Evolutionary conservation across 2,113 vertebrate genomes (phyloP).

Genomic region (Pseudorectes ferrugineus): DNA sequence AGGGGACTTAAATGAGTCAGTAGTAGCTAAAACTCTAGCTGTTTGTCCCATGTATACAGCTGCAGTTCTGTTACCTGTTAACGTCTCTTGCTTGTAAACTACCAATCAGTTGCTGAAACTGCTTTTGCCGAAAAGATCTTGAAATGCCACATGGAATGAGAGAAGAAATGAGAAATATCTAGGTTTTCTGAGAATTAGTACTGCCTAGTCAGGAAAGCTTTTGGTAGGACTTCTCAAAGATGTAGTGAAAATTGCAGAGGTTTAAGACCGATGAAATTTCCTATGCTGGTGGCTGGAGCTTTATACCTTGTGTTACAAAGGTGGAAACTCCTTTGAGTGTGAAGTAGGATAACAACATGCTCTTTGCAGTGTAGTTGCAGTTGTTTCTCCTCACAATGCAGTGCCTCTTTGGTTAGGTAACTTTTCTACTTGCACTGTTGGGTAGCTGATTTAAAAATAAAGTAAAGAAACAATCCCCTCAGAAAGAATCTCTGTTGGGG

Average conservation of each 20-base stretch:
- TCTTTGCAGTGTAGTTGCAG: neutral
- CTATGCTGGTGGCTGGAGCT: neutral
- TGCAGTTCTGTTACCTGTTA: neutral
- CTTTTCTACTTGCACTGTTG: neutral
- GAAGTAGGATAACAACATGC: neutral
- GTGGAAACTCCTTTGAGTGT: neutral
- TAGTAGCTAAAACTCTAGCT: neutral
- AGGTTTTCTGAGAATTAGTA: neutral
- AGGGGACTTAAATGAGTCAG: neutral
- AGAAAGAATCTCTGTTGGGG: neutral
- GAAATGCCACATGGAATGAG: neutral
- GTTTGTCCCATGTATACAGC: fast-evolving
- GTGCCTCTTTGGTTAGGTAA: neutral
- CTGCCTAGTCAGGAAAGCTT: neutral
- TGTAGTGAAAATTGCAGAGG: neutral
- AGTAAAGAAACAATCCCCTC: neutral
- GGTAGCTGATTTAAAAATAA: neutral
- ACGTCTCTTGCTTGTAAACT: neutral
- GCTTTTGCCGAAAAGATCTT: neutral
- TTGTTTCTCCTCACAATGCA: neutral
- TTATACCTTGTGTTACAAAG: neutral
- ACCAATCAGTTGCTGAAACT: neutral
- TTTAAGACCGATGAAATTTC: neutral
- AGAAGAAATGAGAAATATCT: neutral
- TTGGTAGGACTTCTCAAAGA: neutral